phyloP scores from a whole-genome alignment of 2,797 vertebrate species.

The Perodicticus potto region DNA sequence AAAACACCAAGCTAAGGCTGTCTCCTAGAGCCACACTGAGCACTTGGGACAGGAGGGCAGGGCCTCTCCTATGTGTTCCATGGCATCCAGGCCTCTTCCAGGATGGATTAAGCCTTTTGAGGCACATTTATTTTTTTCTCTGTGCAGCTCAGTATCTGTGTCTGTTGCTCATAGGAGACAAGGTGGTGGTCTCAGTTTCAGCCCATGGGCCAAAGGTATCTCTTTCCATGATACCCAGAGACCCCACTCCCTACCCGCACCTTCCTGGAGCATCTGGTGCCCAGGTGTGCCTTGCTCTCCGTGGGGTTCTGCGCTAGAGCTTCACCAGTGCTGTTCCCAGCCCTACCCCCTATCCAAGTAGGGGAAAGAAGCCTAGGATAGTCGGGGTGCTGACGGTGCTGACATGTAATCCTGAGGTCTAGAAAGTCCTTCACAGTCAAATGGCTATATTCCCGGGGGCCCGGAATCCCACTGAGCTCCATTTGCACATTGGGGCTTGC shows the following conservation, averaged over 20 bases:
- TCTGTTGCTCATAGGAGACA: too few relatives aligned
- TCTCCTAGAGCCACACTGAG: fast-evolving
- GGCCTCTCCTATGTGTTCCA: background rate
- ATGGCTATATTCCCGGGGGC: too few relatives aligned
- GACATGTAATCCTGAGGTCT: too few relatives aligned
- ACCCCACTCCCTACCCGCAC: background rate
- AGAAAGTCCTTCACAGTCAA: too few relatives aligned
- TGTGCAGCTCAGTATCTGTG: too few relatives aligned
- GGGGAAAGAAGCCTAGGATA: background rate
- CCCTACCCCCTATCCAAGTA: fast-evolving
- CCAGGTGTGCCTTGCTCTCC: background rate
- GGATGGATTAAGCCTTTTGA: background rate
- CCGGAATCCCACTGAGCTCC: background rate
- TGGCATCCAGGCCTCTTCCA: background rate
- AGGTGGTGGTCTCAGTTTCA: too few relatives aligned
- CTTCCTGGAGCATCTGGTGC: background rate
- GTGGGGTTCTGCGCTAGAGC: background rate
- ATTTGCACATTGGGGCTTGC: background rate
- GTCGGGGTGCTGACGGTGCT: too few relatives aligned
- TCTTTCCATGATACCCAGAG: background rate
- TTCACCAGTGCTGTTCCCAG: fast-evolving
- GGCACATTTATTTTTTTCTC: too few relatives aligned
- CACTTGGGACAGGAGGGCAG: background rate
- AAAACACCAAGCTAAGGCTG: too few relatives aligned
- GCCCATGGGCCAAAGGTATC: too few relatives aligned